Percentiles rank a stretch among this genome's conserved stretches.
Conservation (phyloP, 2,888 invertebrate species). For the Scaptomyza tumidula region DNA sequence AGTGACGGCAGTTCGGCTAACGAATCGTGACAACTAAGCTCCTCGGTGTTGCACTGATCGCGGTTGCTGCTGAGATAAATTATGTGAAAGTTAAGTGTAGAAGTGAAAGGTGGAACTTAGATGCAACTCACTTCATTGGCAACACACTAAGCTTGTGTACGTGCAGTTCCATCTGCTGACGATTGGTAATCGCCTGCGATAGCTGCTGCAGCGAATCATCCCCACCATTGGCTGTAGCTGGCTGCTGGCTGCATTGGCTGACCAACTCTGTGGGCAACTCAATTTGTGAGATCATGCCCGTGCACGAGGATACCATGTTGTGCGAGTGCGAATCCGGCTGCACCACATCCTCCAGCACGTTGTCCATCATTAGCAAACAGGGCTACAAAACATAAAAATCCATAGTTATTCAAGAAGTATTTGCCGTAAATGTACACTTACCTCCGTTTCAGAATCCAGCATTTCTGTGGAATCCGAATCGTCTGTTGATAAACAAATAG, state of each 20-base stretch:
- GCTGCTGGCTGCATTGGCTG: slow-evolving; percentile 65
- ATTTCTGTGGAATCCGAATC: slow-evolving; percentile 91
- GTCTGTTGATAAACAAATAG: slow-evolving; percentile 84
- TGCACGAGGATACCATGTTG: slow-evolving; percentile 87
- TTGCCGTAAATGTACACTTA: background rate
- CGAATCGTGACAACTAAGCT: slow-evolving; percentile 85
- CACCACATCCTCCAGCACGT: slow-evolving; percentile 88
- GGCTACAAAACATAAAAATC: slow-evolving; percentile 83
- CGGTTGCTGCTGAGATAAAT: slow-evolving; percentile 35
- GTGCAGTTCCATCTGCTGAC: slow-evolving; percentile 88
- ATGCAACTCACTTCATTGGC: slow-evolving; percentile 81
- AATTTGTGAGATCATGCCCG: slow-evolving; percentile 86
- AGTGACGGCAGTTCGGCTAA: slow-evolving; percentile 85
- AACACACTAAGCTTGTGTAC: slow-evolving; percentile 84
- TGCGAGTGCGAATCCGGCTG: slow-evolving; percentile 88
- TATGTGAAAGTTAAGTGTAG: background rate
- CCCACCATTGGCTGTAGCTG: slow-evolving; percentile 68
- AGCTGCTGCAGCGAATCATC: slow-evolving; percentile 91
- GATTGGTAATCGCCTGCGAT: slow-evolving; percentile 90
- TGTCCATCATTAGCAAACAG: slow-evolving; percentile 91
- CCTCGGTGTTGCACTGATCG: slow-evolving; percentile 82
- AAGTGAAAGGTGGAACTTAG: background rate
- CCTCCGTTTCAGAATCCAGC: slow-evolving; percentile 92
- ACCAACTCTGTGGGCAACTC: slow-evolving; percentile 84
- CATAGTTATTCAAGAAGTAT: background rate